Conservation (phyloP, 1,140 invertebrate species). For the Popillia japonica region DNA sequence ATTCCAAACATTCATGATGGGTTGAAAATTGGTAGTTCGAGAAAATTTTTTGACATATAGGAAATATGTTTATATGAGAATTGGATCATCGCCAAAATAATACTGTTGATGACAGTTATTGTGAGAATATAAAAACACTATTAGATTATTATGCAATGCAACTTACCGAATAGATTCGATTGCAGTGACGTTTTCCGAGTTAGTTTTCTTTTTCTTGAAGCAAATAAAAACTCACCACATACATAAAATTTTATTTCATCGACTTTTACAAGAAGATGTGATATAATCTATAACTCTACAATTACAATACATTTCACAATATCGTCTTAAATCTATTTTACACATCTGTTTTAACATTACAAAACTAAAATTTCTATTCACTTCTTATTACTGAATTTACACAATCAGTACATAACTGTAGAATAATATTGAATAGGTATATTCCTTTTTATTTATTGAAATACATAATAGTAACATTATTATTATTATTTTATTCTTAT, state of each 20-base stretch:
- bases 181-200: too few relatives aligned
- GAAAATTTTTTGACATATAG: too few relatives aligned
- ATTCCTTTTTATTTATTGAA: not conserved
- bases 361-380: constrained; percentile 30
- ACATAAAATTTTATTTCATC: constrained; percentile 24
- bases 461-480: not conserved
- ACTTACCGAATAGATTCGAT: too few relatives aligned
- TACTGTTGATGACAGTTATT: too few relatives aligned
- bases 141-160: too few relatives aligned
- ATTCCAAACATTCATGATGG: too few relatives aligned
- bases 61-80: too few relatives aligned
- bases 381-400: not conserved
- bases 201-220: constrained; percentile 2
- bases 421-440: not conserved
- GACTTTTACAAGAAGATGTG: not conserved
- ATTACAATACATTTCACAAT: not conserved
- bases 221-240: not conserved
- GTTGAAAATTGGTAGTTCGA: too few relatives aligned
- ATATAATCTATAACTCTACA: not conserved
- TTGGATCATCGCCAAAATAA: too few relatives aligned
- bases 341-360: not conserved
- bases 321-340: constrained; percentile 4
- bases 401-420: not conserved
- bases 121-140: too few relatives aligned
- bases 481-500: constrained; percentile 4